phyloP scores from a whole-genome alignment of 2,113 vertebrate genomes.

The Regulus satrapa region DNA sequence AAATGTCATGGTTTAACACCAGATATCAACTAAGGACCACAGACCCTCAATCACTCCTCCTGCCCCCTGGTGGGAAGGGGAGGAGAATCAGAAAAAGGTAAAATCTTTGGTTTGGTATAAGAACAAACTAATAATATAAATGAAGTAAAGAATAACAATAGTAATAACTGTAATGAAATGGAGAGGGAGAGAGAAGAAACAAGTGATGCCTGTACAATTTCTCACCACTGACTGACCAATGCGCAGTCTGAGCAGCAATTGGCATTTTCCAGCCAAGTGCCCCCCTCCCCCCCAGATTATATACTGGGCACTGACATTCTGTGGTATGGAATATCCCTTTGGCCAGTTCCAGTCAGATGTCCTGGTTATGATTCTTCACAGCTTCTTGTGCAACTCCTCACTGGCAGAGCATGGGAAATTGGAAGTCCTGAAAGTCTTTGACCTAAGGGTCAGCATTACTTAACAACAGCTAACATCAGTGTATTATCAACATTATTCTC shows the following conservation, averaged over 20 bases:
- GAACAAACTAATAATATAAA: not conserved
- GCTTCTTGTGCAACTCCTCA: not conserved
- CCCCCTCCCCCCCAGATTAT: not conserved
- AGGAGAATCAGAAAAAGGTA: not conserved
- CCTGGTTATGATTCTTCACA: not conserved
- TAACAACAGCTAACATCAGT: not conserved
- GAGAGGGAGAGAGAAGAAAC: not conserved
- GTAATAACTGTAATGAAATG: not conserved
- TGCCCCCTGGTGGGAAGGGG: no score
- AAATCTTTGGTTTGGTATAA: not conserved
- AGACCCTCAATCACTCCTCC: accelerated
- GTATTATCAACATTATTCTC: not conserved
- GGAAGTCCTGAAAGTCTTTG: not conserved
- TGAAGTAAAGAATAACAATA: not conserved
- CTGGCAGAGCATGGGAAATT: not conserved
- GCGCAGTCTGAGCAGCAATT: not conserved
- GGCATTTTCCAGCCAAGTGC: not conserved
- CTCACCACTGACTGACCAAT: not conserved
- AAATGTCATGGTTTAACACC: not conserved
- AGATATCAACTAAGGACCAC: not conserved
- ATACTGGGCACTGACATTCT: not conserved
- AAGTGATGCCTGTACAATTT: not conserved
- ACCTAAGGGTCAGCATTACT: not conserved
- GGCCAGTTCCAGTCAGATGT: not conserved
- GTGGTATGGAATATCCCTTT: not conserved